Conservation (phyloP, 2,113 vertebrate species). For the Petrocephalus zakoni region DNA sequence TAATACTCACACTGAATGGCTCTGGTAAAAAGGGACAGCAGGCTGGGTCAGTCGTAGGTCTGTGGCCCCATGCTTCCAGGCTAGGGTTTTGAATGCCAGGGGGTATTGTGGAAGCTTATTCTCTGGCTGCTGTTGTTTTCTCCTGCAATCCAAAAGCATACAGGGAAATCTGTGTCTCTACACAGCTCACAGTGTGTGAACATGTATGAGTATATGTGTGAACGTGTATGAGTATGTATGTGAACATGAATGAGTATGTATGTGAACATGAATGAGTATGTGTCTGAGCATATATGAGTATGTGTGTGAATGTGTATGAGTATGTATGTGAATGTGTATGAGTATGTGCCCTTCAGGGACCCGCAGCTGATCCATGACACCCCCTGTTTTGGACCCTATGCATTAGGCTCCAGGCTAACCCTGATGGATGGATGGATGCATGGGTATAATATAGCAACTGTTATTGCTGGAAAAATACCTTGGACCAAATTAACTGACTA, state of each 20-base stretch:
- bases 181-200: background rate
- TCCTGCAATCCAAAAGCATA: no score
- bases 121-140: no score
- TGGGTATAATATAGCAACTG: background rate
- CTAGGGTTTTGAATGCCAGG: background rate
- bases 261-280: background rate
- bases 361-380: background rate
- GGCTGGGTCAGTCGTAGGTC: background rate
- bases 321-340: background rate
- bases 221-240: no score
- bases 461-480: background rate
- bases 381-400: background rate
- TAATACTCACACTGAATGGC: background rate
- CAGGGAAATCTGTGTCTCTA: no score
- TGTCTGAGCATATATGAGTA: background rate
- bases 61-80: background rate
- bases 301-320: background rate
- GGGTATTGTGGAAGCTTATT: background rate
- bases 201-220: background rate
- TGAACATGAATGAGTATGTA: no score
- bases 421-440: background rate
- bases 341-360: background rate
- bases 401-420: background rate
- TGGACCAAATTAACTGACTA: background rate
- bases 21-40: background rate